These are phyloP conservation scores for Hylaea fasciaria DNA, from an alignment of 2,888 invertebrate species.

Conservation along the genomic window DNA sequence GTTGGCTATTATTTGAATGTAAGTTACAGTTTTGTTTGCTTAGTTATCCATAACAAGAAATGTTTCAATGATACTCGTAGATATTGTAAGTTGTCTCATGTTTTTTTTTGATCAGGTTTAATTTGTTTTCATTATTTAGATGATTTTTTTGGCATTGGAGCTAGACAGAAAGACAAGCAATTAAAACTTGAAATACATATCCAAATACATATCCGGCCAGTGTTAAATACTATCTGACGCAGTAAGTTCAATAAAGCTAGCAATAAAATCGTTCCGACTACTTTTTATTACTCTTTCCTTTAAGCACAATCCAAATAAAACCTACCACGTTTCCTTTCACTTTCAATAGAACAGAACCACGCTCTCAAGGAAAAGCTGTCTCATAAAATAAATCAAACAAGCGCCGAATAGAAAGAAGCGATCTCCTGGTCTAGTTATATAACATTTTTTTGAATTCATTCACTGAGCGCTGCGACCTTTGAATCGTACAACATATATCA, in stretches of 20 bases:
- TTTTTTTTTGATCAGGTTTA: neutral
- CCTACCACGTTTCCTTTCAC: conserved; percentile 9
- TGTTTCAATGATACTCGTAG: too few relatives aligned
- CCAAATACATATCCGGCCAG: too few relatives aligned
- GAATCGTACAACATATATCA: conserved; percentile 43
- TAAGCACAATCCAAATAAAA: conserved; percentile 15
- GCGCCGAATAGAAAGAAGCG: conserved; percentile 8
- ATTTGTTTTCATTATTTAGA: too few relatives aligned
- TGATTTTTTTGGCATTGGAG: too few relatives aligned
- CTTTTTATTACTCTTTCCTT: neutral
- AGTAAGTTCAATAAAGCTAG: too few relatives aligned
- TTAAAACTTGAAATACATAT: too few relatives aligned
- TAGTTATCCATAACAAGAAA: neutral
- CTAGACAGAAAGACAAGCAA: too few relatives aligned
- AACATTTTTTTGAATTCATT: conserved; percentile 48
- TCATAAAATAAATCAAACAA: conserved; percentile 29
- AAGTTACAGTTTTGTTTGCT: neutral
- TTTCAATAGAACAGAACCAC: conserved; percentile 19
- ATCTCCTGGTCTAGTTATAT: conserved; percentile 20
- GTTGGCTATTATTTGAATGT: neutral
- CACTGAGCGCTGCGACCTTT: conserved; percentile 41
- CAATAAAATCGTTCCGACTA: neutral
- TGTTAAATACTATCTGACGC: too few relatives aligned
- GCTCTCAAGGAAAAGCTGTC: conserved; percentile 12
- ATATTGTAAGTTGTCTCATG: too few relatives aligned